Conservation (phyloP, 2,113 vertebrate species). For the Datnioides undecimradiatus region DNA sequence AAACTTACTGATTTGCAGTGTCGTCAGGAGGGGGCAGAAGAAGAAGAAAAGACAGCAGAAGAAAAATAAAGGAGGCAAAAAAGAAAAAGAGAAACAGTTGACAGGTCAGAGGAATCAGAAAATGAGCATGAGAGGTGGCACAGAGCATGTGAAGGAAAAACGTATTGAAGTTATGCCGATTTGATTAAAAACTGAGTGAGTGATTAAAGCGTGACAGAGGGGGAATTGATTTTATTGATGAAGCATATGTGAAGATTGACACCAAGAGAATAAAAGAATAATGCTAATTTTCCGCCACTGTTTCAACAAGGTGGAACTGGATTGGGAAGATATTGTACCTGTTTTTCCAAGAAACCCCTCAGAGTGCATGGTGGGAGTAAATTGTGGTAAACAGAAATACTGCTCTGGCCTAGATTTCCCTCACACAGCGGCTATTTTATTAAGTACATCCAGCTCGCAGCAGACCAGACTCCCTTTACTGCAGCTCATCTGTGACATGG, state of each 20-base stretch:
- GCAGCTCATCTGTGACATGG: constrained; percentile 49
- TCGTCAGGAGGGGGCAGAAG: constrained; percentile 4
- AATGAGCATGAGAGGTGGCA: constrained; percentile 15
- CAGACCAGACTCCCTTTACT: constrained; percentile 57
- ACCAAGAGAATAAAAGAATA: constrained; percentile 5
- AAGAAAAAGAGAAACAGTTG: constrained; percentile 25
- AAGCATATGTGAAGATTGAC: constrained; percentile 1
- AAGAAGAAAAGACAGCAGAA: constrained; percentile 13
- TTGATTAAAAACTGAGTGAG: constrained; percentile 63
- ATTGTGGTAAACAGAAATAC: constrained; percentile 62
- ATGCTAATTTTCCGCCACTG: constrained; percentile 33
- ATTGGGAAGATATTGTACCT: constrained; percentile 34
- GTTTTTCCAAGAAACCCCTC: constrained; percentile 29
- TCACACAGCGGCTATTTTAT: constrained; percentile 62
- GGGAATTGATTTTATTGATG: constrained; percentile 47
- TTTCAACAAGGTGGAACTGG: constrained; percentile 38
- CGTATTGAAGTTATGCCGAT: constrained; percentile 52
- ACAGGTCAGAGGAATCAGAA: constrained; percentile 52
- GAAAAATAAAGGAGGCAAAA: constrained; percentile 14
- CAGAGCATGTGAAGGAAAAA: constrained; percentile 16
- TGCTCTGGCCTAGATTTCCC: constrained; percentile 67
- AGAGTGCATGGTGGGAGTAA: constrained; percentile 45
- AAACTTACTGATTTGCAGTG: constrained; percentile 26
- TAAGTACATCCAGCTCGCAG: constrained; percentile 54
- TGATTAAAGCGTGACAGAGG: constrained; percentile 53